Percentiles rank a stretch among this genome's conserved stretches.
phyloP scores from a whole-genome alignment of 64 coral and sea anemone genomes.

The Catalaphyllia jardinei region DNA sequence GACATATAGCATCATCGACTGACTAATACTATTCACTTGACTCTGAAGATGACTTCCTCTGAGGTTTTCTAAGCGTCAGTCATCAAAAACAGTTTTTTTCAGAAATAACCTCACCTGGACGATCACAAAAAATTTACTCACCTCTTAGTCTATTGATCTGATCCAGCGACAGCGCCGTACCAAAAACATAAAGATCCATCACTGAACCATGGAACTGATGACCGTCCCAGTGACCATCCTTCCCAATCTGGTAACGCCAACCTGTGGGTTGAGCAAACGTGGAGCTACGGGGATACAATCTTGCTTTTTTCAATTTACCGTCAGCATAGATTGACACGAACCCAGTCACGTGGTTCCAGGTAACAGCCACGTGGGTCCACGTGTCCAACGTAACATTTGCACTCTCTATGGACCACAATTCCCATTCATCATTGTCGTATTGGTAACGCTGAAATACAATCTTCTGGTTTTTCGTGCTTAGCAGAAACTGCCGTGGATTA shows the following conservation, averaged over 20 bases:
- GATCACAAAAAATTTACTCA: not conserved
- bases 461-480: not conserved
- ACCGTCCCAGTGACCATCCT: not conserved
- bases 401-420: not conserved
- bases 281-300: no score
- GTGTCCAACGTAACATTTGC: not conserved
- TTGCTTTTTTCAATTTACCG: not conserved
- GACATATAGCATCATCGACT: no score
- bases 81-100: no score
- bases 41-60: no score
- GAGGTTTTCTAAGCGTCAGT: no score
- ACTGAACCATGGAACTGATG: slow-evolving; percentile 24
- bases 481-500: not conserved
- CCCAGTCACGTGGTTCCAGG: not conserved
- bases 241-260: not conserved
- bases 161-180: not conserved
- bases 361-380: slow-evolving; percentile 17
- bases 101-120: no score
- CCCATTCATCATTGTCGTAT: no score
- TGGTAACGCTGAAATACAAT: not conserved
- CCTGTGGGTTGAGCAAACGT: not conserved
- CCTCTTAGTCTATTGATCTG: slow-evolving; percentile 24
- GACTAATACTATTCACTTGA: no score
- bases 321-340: not conserved
- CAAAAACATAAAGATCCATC: slow-evolving; percentile 34